Base-by-base conservation (phyloP, 2,113 vertebrate genomes). In the Phaethon lepturus region DNA sequence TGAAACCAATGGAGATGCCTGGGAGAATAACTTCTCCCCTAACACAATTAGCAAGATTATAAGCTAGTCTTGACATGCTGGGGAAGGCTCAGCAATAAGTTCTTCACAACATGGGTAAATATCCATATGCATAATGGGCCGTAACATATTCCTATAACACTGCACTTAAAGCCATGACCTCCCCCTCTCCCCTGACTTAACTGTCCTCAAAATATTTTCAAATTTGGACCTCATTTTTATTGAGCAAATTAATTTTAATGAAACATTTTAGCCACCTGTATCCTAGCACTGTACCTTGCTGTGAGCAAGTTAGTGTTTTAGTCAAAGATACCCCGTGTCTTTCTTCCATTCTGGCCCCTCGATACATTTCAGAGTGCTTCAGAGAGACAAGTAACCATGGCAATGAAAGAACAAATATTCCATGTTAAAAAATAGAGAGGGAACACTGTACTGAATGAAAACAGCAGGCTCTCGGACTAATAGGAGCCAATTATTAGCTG, bases 351-450 rank as follows among this genome's bases (percentile, higher is more conserved):
- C 93, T 82, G 81, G 40, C 35, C 81, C 47, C 31, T 68, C 2
- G 2, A 53, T 42, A 50, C 1, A 7, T 40, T 73, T 67, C 49
- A 75, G 72, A 62, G 35, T 29, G 49, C n/a, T 49, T 52, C 58
- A 59, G 52, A 62, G 25, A 73, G 44, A 59, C 12, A 55, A 59
- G 80, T 56, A 86, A 92, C 95, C 69, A 82, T 87, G 63, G 80
- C 63, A 95, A 90, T 53, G 44, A 86, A 59, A 89, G 78, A 84
- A 62, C 42, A 91, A 95, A 96, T 40, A 74, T 68, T 82, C 80
- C 9, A 35, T 28, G 19, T 40, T 60, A 59, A 88, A 90, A 85
- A 88, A 69, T 0, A 73, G 45, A 92, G 49, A 71, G 23, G 38
- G 26, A 85, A 73, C 28, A 66, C 20, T 55, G 62, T 35, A 71